These are phyloP conservation scores for Cichladusa arquata DNA, from an alignment of 2,113 vertebrate genomes.

Conservation along the genomic window DNA sequence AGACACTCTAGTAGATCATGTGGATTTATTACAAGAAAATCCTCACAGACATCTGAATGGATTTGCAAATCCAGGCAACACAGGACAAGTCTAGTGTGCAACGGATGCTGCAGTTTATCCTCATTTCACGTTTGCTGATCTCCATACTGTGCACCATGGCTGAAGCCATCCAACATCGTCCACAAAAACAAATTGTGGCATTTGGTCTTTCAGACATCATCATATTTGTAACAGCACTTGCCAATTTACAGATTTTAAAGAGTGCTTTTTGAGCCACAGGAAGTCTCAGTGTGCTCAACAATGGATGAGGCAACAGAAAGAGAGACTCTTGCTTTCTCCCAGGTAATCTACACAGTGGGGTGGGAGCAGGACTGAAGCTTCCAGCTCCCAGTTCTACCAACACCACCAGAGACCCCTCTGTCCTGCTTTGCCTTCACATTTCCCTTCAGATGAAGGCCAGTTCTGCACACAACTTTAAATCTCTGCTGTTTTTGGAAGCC, in stretches of 20 bases:
- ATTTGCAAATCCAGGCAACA: neutral
- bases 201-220: neutral
- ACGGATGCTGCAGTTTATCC: neutral
- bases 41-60: neutral
- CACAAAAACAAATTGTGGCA: neutral
- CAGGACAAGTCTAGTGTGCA: neutral
- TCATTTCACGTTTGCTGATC: neutral
- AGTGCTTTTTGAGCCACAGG: neutral
- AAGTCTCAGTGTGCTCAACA: neutral
- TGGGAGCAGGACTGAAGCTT: neutral
- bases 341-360: neutral
- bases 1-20: neutral
- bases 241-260: neutral
- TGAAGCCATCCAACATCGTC: neutral
- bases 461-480: neutral
- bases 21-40: constrained; percentile 6
- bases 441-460: neutral
- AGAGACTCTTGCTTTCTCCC: neutral
- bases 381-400: neutral
- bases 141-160: neutral
- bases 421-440: neutral
- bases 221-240: neutral
- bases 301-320: neutral
- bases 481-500: neutral
- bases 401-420: neutral